Percentiles rank a stretch among this genome's conserved stretches.
These are phyloP conservation scores for Colletes collaris DNA, from an alignment of 2,888 invertebrate species.

Conservation along the genomic window DNA sequence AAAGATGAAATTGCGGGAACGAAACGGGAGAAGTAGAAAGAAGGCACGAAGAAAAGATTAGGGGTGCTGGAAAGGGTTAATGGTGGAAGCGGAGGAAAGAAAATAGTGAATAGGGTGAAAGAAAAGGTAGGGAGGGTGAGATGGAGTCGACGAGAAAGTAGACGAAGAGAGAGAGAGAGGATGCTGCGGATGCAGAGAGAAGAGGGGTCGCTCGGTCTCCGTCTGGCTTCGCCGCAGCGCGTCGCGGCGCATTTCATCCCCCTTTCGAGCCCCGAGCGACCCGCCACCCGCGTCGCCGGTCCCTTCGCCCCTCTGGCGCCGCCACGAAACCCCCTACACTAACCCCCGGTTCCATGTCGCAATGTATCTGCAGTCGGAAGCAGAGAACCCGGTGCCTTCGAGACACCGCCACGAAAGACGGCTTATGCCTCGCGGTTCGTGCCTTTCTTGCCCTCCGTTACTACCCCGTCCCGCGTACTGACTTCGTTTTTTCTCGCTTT, in stretches of 20 bases:
- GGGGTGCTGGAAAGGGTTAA: no score
- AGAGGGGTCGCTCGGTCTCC: conserved; percentile 58
- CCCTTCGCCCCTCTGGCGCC: conserved; percentile 53
- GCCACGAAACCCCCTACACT: conserved; percentile 66
- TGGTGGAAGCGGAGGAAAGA: no score
- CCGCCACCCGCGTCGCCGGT: conserved; percentile 49
- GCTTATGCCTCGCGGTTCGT: background rate
- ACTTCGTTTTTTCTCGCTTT: background rate
- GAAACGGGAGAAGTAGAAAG: no score
- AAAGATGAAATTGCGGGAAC: background rate
- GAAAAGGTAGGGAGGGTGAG: background rate
- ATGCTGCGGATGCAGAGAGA: conserved; percentile 79
- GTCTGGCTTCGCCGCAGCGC: conserved; percentile 76
- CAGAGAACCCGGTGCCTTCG: conserved; percentile 62
- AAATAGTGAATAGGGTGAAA: background rate
- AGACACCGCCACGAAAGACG: conserved; percentile 41
- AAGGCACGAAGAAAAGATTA: no score
- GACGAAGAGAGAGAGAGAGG: conserved; percentile 62
- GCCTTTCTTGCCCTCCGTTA: background rate
- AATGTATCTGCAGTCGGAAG: conserved; percentile 81
- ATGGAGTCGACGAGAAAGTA: background rate
- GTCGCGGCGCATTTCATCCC: conserved; percentile 77
- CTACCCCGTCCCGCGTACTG: background rate
- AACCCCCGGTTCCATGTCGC: conserved; percentile 77
- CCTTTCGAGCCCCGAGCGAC: conserved; percentile 53